Evolutionary conservation across 1,140 invertebrate genomes (phyloP), one percentile per base, ranked within the genome.

Genomic region (Drosophila eugracilis): DNA sequence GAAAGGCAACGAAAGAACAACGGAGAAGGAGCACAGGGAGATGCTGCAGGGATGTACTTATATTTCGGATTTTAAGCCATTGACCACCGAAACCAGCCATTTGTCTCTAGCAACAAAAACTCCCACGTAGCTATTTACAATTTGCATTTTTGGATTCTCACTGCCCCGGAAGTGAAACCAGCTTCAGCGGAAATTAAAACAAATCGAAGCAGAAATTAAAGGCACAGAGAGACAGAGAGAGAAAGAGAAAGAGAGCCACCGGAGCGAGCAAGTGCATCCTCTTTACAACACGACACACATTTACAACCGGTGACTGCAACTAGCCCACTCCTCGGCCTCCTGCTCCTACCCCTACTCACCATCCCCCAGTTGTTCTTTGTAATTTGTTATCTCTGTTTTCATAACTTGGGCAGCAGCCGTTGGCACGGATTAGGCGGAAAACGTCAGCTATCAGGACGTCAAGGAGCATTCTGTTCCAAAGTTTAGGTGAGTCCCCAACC

Each of bases 81-180:
- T 85, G 80, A 86, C 81, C 81, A 81, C 81, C 81, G 83, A 88
- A 88, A 78, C 39, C 55, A 77, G 83, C 83, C 62, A 76, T 72
- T 79, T 73, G 72, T 85, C 80, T 81, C 66, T 78, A 86, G 60
- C 66, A 59, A 63, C 54, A 45, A 67, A 41, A 36, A 58, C 57
- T 54, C 15, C 47, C 36, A 34, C 37, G 22, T 50, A 71, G 26
- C 54, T 9, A 60, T 32, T 53, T 39, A 45, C 69, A 63, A 24
- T 44, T 72, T 24, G 39, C 39, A 60, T 37, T 63, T 57, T 50
- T 52, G 54, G 47, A 12, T 41, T 75, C 32, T 39, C 34, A 66
- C 39, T 60, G 54, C 66, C 69, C 71, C 75, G 77, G 75, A 80
- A 70, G 54, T 54, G 52, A 39, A 58, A 78, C 67, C 78, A 73